Percentiles rank a stretch among this genome's conserved stretches.
phyloP scores from a whole-genome alignment of 2,797 vertebrate genomes.

The Phoxinus dragarum region DNA sequence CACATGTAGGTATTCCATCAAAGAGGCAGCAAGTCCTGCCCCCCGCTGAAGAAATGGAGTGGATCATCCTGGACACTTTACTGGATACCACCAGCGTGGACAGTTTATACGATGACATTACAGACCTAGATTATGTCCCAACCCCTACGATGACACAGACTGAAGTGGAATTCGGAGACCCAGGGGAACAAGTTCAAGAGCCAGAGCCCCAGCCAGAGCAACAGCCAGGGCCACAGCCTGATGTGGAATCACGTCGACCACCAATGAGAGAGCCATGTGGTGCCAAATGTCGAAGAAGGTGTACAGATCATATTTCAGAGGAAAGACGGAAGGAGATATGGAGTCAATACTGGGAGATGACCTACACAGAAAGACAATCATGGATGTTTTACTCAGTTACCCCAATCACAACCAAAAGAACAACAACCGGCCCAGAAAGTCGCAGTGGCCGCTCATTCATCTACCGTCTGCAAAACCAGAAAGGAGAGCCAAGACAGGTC shows the following conservation, averaged over 20 bases:
- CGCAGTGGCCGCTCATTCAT: slow-evolving; percentile 9
- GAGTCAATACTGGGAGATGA: slow-evolving; percentile 15
- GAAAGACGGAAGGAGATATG: slow-evolving; percentile 24
- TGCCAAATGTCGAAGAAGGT: slow-evolving; percentile 12
- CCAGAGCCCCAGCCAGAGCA: not conserved
- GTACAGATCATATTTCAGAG: slow-evolving; percentile 14
- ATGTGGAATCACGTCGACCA: not conserved
- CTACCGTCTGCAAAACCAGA: slow-evolving; percentile 28
- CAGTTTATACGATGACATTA: not conserved
- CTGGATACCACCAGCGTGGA: not conserved
- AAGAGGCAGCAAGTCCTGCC: not conserved
- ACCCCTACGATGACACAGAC: slow-evolving; percentile 1
- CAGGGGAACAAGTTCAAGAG: not conserved
- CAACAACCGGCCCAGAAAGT: slow-evolving; percentile 11
- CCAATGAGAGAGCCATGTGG: slow-evolving; percentile 30
- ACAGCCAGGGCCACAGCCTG: not conserved
- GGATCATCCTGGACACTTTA: not conserved
- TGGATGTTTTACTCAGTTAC: slow-evolving; percentile 26
- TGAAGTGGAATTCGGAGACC: slow-evolving; percentile 14
- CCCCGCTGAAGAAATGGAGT: not conserved
- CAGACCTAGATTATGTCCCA: not conserved
- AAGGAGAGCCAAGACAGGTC: slow-evolving; percentile 11
- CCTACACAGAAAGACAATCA: slow-evolving; percentile 9
- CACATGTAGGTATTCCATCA: not conserved
- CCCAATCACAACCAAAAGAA: slow-evolving; percentile 20